Conservation (phyloP, 2,797 vertebrate genomes). For the Sebastes taczanowskii region DNA sequence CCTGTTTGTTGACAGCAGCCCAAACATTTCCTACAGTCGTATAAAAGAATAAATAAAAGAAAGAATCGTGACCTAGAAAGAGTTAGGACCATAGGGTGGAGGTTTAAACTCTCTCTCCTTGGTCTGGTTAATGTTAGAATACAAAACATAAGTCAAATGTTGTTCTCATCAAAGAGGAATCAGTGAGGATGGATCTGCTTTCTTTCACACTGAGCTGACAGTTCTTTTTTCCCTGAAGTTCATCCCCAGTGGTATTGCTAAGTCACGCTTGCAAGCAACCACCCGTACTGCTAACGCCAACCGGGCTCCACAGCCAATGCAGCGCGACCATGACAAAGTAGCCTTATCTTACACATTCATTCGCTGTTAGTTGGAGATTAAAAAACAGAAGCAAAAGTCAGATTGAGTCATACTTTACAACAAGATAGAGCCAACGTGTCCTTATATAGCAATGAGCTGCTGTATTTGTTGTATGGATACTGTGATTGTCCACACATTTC, state of each 20-base stretch:
- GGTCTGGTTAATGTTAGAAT: slow-evolving; percentile 58
- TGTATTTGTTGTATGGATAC: neutral
- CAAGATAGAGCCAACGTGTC: neutral
- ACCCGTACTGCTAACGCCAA: neutral
- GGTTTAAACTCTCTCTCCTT: slow-evolving; percentile 34
- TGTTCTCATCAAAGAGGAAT: slow-evolving; percentile 64
- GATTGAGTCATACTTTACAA: neutral
- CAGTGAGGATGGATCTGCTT: slow-evolving; percentile 67
- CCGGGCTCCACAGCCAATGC: neutral
- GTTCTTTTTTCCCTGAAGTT: slow-evolving; percentile 7
- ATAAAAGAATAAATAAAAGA: neutral
- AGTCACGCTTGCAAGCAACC: slow-evolving; percentile 16
- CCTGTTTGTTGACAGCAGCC: slow-evolving; percentile 1
- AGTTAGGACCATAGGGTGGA: neutral
- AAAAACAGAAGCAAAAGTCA: neutral
- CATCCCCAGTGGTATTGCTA: slow-evolving; percentile 6
- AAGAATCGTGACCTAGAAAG: neutral
- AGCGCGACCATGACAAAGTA: neutral
- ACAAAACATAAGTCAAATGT: slow-evolving; percentile 39
- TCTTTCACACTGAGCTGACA: slow-evolving; percentile 60
- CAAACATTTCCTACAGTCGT: neutral
- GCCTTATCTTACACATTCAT: neutral
- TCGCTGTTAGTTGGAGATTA: slow-evolving; percentile 2
- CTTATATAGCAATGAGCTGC: slow-evolving; percentile 31
- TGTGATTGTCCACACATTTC: neutral